Conservation (phyloP, 2,888 invertebrate genomes). For the Phalera bucephala region DNA sequence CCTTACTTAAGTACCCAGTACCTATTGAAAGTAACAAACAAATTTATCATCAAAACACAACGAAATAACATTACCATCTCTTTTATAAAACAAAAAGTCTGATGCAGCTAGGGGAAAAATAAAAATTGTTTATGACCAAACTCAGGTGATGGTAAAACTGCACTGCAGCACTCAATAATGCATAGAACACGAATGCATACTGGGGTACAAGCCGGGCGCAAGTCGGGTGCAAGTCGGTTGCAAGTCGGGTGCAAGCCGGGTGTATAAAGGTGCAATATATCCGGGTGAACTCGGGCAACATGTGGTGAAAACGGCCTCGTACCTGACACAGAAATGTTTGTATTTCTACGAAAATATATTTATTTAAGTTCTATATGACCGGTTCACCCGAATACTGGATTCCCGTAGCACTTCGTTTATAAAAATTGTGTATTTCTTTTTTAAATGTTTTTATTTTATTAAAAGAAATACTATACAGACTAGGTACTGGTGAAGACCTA, state of each 20-base stretch:
- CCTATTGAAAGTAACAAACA: too few species aligned
- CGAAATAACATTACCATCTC: too few species aligned
- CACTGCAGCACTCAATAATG: conserved; percentile 29
- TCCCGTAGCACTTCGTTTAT: too few species aligned
- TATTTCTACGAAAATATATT: conserved; percentile 9
- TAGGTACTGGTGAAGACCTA: too few species aligned
- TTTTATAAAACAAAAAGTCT: too few species aligned
- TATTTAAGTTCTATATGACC: too few species aligned
- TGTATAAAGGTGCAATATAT: background rate
- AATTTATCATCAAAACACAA: too few species aligned
- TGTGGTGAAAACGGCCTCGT: conserved; percentile 17
- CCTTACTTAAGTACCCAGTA: too few species aligned
- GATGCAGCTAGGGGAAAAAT: conserved; percentile 20
- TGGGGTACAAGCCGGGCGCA: background rate
- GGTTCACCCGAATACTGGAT: too few species aligned
- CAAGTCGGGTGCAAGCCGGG: conserved; percentile 8
- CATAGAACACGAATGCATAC: conserved; percentile 6
- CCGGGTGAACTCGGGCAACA: conserved; percentile 2
- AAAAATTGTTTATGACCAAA: conserved; percentile 26
- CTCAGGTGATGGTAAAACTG: conserved; percentile 13
- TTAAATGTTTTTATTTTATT: too few species aligned
- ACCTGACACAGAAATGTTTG: conserved; percentile 13
- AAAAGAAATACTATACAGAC: too few species aligned
- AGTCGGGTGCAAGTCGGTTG: conserved; percentile 11
- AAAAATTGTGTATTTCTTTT: too few species aligned